Evolutionary conservation across 2,888 invertebrate genomes (phyloP).

Genomic region (Fissipunctia ypsillon): DNA sequence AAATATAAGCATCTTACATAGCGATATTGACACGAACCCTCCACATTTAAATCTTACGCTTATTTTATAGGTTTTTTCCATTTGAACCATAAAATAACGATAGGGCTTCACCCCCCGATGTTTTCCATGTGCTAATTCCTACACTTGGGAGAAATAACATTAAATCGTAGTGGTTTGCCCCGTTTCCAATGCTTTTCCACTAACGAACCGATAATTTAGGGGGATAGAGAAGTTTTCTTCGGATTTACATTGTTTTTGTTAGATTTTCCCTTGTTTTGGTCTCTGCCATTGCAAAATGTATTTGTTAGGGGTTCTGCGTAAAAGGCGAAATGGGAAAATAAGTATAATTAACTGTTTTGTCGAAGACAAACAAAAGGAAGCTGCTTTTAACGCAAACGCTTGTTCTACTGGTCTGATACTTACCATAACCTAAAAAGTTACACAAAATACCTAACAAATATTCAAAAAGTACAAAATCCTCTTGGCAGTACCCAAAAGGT

Average conservation of each 20-base stretch:
- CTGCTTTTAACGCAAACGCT: slow-evolving; percentile 5
- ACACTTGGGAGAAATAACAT: slow-evolving; percentile 88
- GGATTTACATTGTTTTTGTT: slow-evolving; percentile 67
- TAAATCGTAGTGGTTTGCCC: slow-evolving; percentile 78
- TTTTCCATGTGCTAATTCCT: slow-evolving; percentile 86
- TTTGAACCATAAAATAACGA: slow-evolving; percentile 64
- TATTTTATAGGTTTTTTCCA: slow-evolving; percentile 63
- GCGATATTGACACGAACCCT: slow-evolving; percentile 37
- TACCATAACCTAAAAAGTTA: background rate
- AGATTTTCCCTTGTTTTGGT: slow-evolving; percentile 57
- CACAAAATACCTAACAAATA: background rate
- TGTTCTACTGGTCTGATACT: background rate
- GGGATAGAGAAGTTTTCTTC: slow-evolving; percentile 75
- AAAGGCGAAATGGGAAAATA: slow-evolving; percentile 25
- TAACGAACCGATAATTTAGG: slow-evolving; percentile 87
- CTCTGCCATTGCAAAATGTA: slow-evolving; percentile 23
- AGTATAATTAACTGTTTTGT: slow-evolving; percentile 21
- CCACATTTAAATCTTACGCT: slow-evolving; percentile 52
- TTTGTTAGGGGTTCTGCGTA: slow-evolving; percentile 27
- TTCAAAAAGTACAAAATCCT: background rate
- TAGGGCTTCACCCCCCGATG: slow-evolving; percentile 73
- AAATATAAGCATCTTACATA: slow-evolving; percentile 19
- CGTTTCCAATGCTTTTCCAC: slow-evolving; percentile 79
- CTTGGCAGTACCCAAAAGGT: too few species aligned
- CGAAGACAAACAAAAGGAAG: background rate